These are phyloP conservation scores for Furnarius figulus DNA, from an alignment of 2,113 vertebrate genomes.

Conservation along the genomic window DNA sequence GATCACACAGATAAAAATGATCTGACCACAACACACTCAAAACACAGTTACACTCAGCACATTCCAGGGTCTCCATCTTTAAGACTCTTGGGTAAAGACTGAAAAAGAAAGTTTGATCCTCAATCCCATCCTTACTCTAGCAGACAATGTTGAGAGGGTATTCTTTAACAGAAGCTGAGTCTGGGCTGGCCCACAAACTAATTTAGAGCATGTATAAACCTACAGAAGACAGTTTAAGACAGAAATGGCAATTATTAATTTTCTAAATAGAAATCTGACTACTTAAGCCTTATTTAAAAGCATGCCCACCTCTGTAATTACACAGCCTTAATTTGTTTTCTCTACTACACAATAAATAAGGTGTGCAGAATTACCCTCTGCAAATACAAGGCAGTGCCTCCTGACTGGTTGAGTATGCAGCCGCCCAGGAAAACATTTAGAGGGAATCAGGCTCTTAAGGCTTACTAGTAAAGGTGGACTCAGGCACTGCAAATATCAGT, in stretches of 20 bases:
- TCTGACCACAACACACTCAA: not conserved
- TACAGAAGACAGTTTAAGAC: constrained; percentile 17
- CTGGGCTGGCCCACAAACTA: not conserved
- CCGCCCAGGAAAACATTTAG: not conserved
- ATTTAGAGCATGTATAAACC: not conserved
- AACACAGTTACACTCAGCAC: not conserved
- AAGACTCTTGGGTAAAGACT: not conserved
- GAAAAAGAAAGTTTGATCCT: not conserved
- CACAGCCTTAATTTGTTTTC: constrained; percentile 79
- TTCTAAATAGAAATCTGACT: constrained; percentile 70
- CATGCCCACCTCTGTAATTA: constrained; percentile 70
- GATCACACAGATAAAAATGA: not conserved
- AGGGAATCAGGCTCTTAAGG: not conserved
- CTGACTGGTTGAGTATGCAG: not conserved
- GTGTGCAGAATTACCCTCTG: constrained; percentile 52
- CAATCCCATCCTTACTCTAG: not conserved
- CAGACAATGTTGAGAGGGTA: not conserved
- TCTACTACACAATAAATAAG: constrained; percentile 72
- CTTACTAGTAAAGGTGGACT: not conserved
- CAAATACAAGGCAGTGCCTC: not conserved
- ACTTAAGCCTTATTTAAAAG: constrained; percentile 72
- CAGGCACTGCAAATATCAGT: not conserved
- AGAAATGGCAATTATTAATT: constrained; percentile 67
- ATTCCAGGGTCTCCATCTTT: not conserved
- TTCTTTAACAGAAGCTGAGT: not conserved